These are phyloP conservation scores for Halictus quadricinctus DNA, from an alignment of 2,888 invertebrate genomes.

Conservation along the genomic window DNA sequence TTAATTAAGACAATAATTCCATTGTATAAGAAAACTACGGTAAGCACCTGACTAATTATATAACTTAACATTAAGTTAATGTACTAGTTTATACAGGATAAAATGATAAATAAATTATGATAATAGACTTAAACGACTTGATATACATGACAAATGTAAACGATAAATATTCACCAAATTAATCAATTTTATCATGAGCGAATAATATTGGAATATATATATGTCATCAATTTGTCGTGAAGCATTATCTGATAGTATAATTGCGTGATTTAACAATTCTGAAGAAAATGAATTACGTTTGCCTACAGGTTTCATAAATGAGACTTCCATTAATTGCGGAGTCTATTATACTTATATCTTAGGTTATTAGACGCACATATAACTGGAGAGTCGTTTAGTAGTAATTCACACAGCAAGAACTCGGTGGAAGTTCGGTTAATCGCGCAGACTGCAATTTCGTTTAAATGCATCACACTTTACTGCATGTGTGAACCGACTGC, in stretches of 20 bases:
- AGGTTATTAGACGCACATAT: background rate
- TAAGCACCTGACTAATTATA: background rate
- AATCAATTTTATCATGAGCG: background rate
- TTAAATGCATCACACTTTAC: constrained; percentile 3
- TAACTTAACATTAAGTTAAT: too few species aligned
- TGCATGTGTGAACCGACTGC: background rate
- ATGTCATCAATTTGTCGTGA: background rate
- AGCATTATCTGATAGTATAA: background rate
- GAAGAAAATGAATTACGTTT: background rate
- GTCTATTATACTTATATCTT: background rate
- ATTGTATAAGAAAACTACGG: background rate
- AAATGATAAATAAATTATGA: too few species aligned
- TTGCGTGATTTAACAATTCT: background rate
- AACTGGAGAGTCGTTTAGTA: background rate
- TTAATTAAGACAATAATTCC: background rate
- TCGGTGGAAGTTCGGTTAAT: background rate
- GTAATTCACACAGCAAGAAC: constrained; percentile 5
- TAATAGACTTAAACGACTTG: background rate
- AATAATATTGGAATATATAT: background rate
- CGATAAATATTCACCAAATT: background rate
- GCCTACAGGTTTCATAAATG: background rate
- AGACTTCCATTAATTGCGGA: background rate
- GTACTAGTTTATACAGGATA: too few species aligned
- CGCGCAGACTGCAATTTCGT: background rate
- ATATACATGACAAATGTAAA: background rate